phyloP scores from a whole-genome alignment of 2,888 invertebrate species.

The Mythimna lalbum region DNA sequence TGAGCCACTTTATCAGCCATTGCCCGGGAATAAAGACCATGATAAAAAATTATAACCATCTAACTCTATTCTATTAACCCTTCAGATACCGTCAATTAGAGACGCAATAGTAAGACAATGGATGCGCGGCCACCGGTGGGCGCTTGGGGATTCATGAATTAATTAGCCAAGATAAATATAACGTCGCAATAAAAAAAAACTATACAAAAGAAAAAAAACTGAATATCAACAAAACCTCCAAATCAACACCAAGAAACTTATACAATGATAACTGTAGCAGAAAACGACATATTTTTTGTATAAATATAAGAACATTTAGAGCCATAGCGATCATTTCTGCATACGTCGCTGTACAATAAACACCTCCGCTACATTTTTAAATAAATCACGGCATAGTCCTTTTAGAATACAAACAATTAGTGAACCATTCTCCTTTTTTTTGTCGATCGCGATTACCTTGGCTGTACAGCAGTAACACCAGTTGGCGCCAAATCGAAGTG shows the following conservation, averaged over 20 bases:
- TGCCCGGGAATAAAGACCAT: constrained; percentile 40
- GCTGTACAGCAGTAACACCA: constrained; percentile 70
- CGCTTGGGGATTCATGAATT: no score
- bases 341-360: constrained; percentile 57
- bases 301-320: constrained; percentile 67
- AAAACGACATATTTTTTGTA: constrained; percentile 63
- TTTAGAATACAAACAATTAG: constrained; percentile 50
- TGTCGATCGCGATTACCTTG: constrained; percentile 81
- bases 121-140: no score
- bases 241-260: constrained; percentile 32
- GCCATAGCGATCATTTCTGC: constrained; percentile 62
- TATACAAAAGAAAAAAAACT: constrained; percentile 33
- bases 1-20: constrained; percentile 13
- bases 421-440: constrained; percentile 69
- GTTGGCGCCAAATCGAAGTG: constrained; percentile 78
- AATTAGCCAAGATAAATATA: constrained; percentile 41
- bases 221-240: constrained; percentile 43
- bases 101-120: no score
- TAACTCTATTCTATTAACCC: constrained; percentile 19
- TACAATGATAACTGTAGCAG: constrained; percentile 52
- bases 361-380: constrained; percentile 58
- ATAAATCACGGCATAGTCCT: constrained; percentile 49
- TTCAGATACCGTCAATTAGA: no score
- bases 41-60: constrained; percentile 23
- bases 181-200: constrained; percentile 32